Base-by-base conservation (phyloP, 2,888 invertebrate species). In the Microlaimidae sp. region DNA sequence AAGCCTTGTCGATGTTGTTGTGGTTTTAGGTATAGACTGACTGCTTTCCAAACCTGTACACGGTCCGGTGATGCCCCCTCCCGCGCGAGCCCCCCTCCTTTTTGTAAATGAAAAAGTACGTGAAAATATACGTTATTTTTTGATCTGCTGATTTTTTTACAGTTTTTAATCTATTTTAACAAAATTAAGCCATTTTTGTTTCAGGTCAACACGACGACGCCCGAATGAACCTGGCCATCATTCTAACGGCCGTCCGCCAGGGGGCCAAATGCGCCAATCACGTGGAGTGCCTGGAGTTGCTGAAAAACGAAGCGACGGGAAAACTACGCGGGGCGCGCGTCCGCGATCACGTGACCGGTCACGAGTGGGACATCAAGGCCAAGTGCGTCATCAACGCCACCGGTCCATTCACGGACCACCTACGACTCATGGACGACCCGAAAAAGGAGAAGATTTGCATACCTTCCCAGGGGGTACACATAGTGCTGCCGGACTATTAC, bases 121-220 rank as follows among this genome's bases (percentile, higher is more conserved):
- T n/a, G n/a, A n/a, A n/a, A n/a, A n/a, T n/a, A n/a, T n/a, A n/a
- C n/a, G n/a, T n/a, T n/a, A n/a, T n/a, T n/a, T n/a, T n/a, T n/a
- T n/a, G 32, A 32, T 7, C 32, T 32, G 32, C 10, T 32, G 7
- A 32, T 13, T 32, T 32, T 32, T 7, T 7, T 7, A 13, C 32
- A 17, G 10, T 32, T 7, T 7, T 32, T 17, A 7, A 17, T 32
- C 32, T 17, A 32, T 13, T 7, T 32, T 7, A 32, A 13, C 32
- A 7, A 32, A 13, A 32, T 32, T 32, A 32, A 32, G 10, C 10
- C 32, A 17, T 17, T 7, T 17, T 32, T 17, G 23, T 61, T 69
- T 47, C 69, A 88, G 89, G 92, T 27, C 95, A 95, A 71, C 95
- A 97, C 75, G 95, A 99, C 73, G 97, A 99, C 74, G 93, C 97